Conservation (phyloP, 2,888 invertebrate species). For the Thalpophila matura region DNA sequence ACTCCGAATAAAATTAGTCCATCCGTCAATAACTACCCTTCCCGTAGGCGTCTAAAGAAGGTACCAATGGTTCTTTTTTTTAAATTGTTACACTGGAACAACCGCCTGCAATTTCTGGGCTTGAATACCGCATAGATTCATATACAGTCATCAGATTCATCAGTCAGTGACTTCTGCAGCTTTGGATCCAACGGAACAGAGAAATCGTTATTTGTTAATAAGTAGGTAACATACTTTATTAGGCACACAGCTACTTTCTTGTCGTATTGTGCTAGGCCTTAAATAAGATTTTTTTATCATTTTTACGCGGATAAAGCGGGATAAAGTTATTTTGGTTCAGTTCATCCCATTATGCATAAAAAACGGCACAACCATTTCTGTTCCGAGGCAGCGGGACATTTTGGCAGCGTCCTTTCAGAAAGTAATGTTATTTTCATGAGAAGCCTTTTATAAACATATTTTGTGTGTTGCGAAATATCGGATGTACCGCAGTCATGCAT, state of each 20-base stretch:
- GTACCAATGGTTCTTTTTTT: too few species aligned
- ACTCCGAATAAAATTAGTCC: neutral
- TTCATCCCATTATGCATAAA: conserved; percentile 44
- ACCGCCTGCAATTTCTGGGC: too few species aligned
- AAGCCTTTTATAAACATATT: conserved; percentile 36
- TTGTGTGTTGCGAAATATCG: conserved; percentile 44
- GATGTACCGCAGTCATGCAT: conserved; percentile 61
- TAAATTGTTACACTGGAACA: too few species aligned
- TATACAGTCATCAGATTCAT: too few species aligned
- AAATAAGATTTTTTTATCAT: conserved; percentile 41
- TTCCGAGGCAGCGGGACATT: conserved; percentile 36
- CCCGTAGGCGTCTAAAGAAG: neutral
- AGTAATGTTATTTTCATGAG: conserved; percentile 46
- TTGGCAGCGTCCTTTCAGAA: conserved; percentile 34
- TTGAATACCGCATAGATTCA: too few species aligned
- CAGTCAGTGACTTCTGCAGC: too few species aligned
- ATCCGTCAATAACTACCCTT: neutral
- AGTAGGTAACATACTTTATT: too few species aligned
- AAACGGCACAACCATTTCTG: conserved; percentile 37
- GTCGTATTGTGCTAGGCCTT: conserved; percentile 13
- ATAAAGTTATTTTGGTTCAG: conserved; percentile 49
- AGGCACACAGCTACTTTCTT: conserved; percentile 27
- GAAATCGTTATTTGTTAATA: conserved; percentile 13
- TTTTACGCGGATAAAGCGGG: conserved; percentile 1
- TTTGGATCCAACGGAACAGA: neutral